Percentiles rank a stretch among this genome's conserved stretches.
Evolutionary conservation across 2,113 vertebrate genomes (phyloP).

Genomic region (Phrynosoma blainvillii): DNA sequence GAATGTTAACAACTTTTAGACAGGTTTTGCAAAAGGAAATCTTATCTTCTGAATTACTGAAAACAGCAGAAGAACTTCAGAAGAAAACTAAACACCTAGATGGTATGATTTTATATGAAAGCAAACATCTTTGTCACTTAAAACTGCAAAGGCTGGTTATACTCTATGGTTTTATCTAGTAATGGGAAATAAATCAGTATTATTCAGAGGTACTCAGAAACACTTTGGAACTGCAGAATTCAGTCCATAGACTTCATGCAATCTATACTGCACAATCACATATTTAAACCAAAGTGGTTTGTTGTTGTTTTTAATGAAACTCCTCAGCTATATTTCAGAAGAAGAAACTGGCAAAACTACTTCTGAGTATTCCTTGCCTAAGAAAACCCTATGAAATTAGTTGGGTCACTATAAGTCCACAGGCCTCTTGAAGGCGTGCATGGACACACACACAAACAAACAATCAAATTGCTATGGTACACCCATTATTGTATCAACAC

Average conservation of each 20-base stretch:
- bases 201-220: background rate
- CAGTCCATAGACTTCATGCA: background rate
- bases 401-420: too few relatives aligned
- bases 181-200: background rate
- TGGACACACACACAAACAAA: background rate
- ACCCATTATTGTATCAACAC: slow-evolving; percentile 35
- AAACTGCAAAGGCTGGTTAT: background rate
- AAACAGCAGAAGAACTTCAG: background rate
- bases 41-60: background rate
- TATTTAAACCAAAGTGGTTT: background rate
- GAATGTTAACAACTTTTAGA: background rate
- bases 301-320: background rate
- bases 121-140: background rate
- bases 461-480: background rate
- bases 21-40: rapidly evolving
- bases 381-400: too few relatives aligned
- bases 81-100: background rate
- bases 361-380: too few relatives aligned
- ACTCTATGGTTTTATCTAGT: background rate
- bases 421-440: background rate
- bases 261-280: background rate
- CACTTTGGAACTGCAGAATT: background rate
- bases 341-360: too few relatives aligned
- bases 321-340: too few relatives aligned
- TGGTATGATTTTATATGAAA: rapidly evolving